phyloP scores from a whole-genome alignment of 2,797 vertebrate species.

The Gephyroberyx darwinii region DNA sequence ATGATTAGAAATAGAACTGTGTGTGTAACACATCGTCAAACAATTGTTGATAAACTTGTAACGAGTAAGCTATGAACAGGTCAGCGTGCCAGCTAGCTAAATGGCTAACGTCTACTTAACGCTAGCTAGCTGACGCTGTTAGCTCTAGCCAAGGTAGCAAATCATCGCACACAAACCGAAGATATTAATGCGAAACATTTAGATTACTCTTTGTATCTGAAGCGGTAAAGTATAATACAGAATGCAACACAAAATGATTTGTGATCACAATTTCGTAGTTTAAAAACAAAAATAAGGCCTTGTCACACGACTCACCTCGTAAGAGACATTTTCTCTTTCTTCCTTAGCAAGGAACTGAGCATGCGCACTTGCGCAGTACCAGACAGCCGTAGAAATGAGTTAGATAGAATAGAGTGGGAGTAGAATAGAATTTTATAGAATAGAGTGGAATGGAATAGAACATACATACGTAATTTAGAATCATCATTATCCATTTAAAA shows the following conservation, averaged over 20 bases:
- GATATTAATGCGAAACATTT: fast-evolving
- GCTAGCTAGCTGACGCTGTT: conserved; percentile 34
- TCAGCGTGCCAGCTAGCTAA: conserved; percentile 30
- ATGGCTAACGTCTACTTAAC: conserved; percentile 6
- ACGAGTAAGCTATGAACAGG: no score
- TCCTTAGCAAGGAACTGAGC: conserved; percentile 55
- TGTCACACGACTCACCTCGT: conserved; percentile 68
- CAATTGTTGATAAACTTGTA: not conserved
- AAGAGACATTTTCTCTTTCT: conserved; percentile 79
- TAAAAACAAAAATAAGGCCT: conserved; percentile 26
- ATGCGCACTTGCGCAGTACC: conserved; percentile 51
- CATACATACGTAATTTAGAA: no score
- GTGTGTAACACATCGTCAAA: not conserved
- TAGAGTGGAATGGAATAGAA: not conserved
- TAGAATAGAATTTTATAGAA: not conserved
- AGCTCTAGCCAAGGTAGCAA: conserved; percentile 5
- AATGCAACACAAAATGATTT: not conserved
- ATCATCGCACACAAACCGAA: fast-evolving
- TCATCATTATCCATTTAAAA: no score
- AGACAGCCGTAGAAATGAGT: not conserved
- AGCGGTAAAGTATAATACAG: not conserved
- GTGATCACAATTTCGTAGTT: fast-evolving
- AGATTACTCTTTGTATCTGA: fast-evolving
- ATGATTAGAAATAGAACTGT: not conserved
- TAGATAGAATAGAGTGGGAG: not conserved